Base-by-base conservation (phyloP, 2,888 invertebrate species). In the Carpatolechia fugitivella region DNA sequence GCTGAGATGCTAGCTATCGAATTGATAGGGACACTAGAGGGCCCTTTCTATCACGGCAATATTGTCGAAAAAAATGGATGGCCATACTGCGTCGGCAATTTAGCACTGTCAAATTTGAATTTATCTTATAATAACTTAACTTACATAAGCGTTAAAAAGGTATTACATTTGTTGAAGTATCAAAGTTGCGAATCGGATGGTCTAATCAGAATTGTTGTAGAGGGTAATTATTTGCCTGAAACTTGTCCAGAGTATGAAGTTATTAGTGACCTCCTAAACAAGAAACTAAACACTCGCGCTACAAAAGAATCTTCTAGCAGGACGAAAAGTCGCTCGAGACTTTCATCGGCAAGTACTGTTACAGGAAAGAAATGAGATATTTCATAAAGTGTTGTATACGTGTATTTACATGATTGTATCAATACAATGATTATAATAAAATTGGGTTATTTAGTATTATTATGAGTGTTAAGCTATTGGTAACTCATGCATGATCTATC, bases 71-170 rank as follows among this genome's bases (percentile, higher is more conserved):
- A 63, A 50, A 61, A 76, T 6, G 68, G 62, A 1, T 44, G 54
- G 29, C 51, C 55, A 13, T 66, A 71, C 50, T 72, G 78, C 55
- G 16, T 59, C 0, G 82, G 84, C 0, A 85, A 85, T 54, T 67
- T 78, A 50, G 56, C 62, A 1, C 65, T 85, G 1, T 70, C 74
- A 51, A 76, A 74, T 62, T 66, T 85, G 40, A 85, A 85, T 61
- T 57, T 84, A n/a, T 65, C 77, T 0, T 83, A 80, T 54, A 85
- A 84, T 54, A 62, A 76, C 58, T 64, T 85, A 20, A 59, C 71
- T 4, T 77, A 66, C 57, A 6, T 63, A 1, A 70, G 66, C 54
- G 38, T 81, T 1, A 70, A 67, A 14, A 76, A 72, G 58, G 46
- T 85, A 14, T 49, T 62, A 20, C 38, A 60, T 1, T 69, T 80